Base-by-base conservation (phyloP, 2,113 vertebrate genomes). In the Ochotona curzoniae region DNA sequence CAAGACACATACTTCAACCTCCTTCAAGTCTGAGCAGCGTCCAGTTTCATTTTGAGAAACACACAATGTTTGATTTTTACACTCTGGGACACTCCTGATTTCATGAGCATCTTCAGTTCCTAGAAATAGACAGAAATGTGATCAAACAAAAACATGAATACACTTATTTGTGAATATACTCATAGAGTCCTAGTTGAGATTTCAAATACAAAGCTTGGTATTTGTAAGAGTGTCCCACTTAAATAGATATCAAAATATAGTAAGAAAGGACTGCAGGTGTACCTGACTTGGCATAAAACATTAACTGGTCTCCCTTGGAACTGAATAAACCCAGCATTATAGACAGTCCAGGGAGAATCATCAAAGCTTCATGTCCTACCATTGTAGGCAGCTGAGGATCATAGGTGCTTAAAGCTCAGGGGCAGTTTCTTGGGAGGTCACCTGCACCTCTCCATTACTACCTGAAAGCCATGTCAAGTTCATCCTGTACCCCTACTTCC, bases 81-180 rank as follows among this genome's bases (percentile, higher is more conserved):
- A 96, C 54, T 96, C 87, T 81, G 94, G 73, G 38, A 89, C 23
- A 38, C 81, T 96, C 51, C 18, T 76, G 67, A 96, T 15, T 76
- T 86, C 51, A 38, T 84, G 69, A 89, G 10, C 14, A 71, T 89
- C 49, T 76, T 91, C 84, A 66, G 25, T 67, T 83, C 85, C 95
- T 96, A 88, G 67, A 96, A 93, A 64, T 17, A 92, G 94, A 71
- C 28, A 94, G 75, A 76, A 32, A 64, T n/a, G 44, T 9, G 82
- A 20, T 64, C 78, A 83, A 63, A 63, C 15, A 64, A 90, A 66
- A 75, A 23, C 10, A 84, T 17, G 8, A 64, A 60, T 15, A 30
- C 18, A 75, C 57, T 86, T 93, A 67, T 44, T 75, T 80, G 54
- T 13, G 28, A 12, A 44, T 83, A 82, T 63, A 64, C 38, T 69